A percentile compares a stretch with the other conserved stretches of the same genome.
Evolutionary conservation across 2,888 invertebrate genomes (phyloP).

Genomic region (Morinoia aosen): DNA sequence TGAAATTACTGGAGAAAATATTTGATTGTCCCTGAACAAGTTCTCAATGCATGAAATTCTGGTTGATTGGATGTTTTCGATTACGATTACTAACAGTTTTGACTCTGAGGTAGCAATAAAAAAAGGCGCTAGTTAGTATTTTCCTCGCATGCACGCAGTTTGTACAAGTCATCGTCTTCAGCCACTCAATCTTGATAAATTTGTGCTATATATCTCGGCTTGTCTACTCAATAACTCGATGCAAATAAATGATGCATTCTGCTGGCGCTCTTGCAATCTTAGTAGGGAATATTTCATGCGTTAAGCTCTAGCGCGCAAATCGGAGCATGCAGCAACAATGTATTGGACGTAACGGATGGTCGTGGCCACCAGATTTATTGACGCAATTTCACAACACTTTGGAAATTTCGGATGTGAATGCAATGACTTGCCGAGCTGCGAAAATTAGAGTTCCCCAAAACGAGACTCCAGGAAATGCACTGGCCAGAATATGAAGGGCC

Average conservation of each 20-base stretch:
- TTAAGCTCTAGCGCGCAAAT: not conserved
- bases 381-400: constrained; percentile 24
- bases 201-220: not conserved
- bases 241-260: constrained; percentile 12
- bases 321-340: constrained; percentile 2
- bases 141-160: not conserved
- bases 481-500: not conserved
- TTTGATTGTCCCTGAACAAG: not conserved
- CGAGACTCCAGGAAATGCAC: not conserved
- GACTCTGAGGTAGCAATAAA: not conserved
- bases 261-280: constrained; percentile 10
- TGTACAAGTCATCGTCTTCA: not conserved
- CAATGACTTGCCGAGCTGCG: constrained; percentile 33
- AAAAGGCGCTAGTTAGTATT: not conserved
- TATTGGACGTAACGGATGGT: constrained; percentile 2
- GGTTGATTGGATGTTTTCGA: not conserved
- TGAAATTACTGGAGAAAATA: too few relatives aligned
- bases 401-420: constrained; percentile 50
- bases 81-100: not conserved
- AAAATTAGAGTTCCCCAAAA: constrained; percentile 12
- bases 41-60: not conserved
- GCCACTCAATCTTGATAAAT: not conserved
- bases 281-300: constrained; percentile 4
- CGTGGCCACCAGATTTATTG: constrained; percentile 9
- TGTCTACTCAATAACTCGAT: constrained; percentile 12